Conservation (phyloP, 2,797 vertebrate species). For the Brachymystax lenok region DNA sequence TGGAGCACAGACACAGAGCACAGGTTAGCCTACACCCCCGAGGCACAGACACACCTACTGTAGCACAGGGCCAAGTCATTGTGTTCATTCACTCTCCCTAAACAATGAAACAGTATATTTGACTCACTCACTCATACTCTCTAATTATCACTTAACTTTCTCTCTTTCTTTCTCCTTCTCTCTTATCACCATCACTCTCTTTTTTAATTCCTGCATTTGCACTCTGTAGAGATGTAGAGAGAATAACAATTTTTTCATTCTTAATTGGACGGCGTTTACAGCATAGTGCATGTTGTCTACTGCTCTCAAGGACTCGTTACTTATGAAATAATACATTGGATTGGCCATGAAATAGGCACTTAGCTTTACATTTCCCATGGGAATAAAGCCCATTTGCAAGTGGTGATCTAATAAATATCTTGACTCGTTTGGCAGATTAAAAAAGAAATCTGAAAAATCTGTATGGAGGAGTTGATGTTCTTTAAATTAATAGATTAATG, state of each 20-base stretch:
- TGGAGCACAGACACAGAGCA: constrained; percentile 52
- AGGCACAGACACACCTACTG: constrained; percentile 19
- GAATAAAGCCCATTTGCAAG: neutral
- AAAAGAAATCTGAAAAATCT: neutral
- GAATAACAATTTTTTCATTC: constrained; percentile 1
- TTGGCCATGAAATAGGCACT: neutral
- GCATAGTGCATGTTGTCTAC: neutral
- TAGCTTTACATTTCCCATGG: neutral
- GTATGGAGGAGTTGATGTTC: neutral
- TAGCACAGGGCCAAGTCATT: no score
- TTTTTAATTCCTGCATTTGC: neutral
- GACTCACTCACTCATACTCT: neutral
- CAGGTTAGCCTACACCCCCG: neutral
- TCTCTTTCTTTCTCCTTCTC: neutral
- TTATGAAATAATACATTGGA: constrained; percentile 17
- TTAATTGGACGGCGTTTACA: constrained; percentile 26
- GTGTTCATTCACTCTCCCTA: neutral
- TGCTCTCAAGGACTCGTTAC: neutral
- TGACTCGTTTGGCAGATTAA: neutral
- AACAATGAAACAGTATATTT: neutral
- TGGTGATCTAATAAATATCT: neutral
- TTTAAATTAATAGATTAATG: neutral
- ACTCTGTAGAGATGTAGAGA: neutral
- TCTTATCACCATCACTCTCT: constrained; percentile 6
- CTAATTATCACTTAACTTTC: neutral